Base-by-base conservation (phyloP, 2,113 vertebrate species). In the Grantiella picta region DNA sequence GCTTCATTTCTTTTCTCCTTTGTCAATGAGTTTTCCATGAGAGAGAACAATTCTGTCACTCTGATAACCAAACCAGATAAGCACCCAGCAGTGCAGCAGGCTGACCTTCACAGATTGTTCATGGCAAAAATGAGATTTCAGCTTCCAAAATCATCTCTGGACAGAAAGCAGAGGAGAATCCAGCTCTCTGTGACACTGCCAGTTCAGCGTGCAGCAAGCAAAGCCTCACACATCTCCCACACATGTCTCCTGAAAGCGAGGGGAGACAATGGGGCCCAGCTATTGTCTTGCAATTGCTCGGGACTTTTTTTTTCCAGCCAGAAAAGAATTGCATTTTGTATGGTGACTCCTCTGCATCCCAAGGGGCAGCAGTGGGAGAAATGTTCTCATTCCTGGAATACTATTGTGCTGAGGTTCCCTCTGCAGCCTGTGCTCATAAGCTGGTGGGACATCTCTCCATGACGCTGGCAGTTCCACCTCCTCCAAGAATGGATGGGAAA, bases 331-430 rank as follows among this genome's bases (percentile, higher is more conserved):
- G n/a, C 17, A 13, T 86, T 92, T 82, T 83, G 57, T 72, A 89
- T 96, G 80, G 69, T 84, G 80, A 86, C 85, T 95, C 85, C 90
- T 88, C 87, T 89, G 56, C 20, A 66, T 90, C 93, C 95, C 93
- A 49, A 78, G 94, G 72, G 93, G 89, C 42, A 95, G 73, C 93
- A 96, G 95, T 71, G 82, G 93, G 90, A 96, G 92, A 95, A 97
- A 96, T 92, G 82, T 95, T 96, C 95, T 96, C 88, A 86, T 96
- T 95, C 90, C 83, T 95, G 65, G 36, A 60, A 92, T 92, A 35
- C 5, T 83, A 20, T 79, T 93, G 76, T 53, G 19, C 52, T 92
- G 95, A 96, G 68, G 80, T 84, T 96, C 80, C 90, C 44, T 56
- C 92, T 81, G 70, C 70, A 89, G 66, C 53, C 17, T 92, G 72